Base-by-base conservation (phyloP, 2,113 vertebrate species). In the Phalacrocorax carbo region DNA sequence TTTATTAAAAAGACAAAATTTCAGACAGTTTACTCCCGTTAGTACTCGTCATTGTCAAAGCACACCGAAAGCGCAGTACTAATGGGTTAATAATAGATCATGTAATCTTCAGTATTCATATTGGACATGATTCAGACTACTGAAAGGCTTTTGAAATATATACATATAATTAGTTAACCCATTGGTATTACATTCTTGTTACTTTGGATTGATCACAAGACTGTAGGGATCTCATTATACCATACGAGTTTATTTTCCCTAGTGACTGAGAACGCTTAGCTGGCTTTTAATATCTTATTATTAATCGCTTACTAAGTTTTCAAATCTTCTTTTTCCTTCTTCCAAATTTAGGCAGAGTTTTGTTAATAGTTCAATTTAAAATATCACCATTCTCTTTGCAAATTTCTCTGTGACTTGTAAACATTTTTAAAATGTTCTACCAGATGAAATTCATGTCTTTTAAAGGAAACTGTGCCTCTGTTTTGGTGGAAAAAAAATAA, bases 361-460 rank as follows among this genome's bases (percentile, higher is more conserved):
- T 82, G 82, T 80, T 95, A 97, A 86, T 51, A 75, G 55, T 92
- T 61, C 80, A 79, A 89, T 97, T 95, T 95, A 76, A 94, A 95
- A 91, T 58, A 93, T 85, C 71, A 73, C 60, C 86, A n/a, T 91
- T 90, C 92, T 88, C 86, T 93, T 58, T 58, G 66, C 49, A 95
- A 91, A 87, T 93, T 96, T 98, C 97, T 97, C 96, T 15, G 26
- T 91, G 91, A 89, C 94, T 81, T 87, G 94, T 95, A 96, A 96
- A 96, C 81, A 97, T 94, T 97, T 97, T 91, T 30, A 21, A 88
- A 97, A 95, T 93, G 86, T 92, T 91, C 91, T 96, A 97, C 91
- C 90, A 94, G 96, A 96, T 97, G 90, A 98, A 97, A 97, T 95
- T 88, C 97, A 91, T 97, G 91, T 94, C 97, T 98, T 97, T 98